These are phyloP conservation scores for Choloepus hoffmanni DNA, from an alignment of 2,113 vertebrate species.

Conservation along the genomic window DNA sequence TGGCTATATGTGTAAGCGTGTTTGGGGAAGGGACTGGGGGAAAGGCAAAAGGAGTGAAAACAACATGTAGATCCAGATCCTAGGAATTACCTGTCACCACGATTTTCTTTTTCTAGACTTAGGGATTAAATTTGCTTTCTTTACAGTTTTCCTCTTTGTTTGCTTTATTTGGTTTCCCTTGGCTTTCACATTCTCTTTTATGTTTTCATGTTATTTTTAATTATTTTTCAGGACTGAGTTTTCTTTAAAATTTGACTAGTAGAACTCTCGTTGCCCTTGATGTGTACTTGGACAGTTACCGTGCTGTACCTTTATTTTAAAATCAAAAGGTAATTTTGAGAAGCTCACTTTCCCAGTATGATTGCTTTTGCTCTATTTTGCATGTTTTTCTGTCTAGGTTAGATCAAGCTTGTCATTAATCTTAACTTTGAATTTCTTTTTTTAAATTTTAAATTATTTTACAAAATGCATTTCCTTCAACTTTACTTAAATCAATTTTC, in stretches of 20 bases:
- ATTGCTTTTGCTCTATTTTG: background rate
- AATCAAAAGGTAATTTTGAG: background rate
- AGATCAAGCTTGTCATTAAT: background rate
- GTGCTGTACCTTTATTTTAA: constrained; percentile 22
- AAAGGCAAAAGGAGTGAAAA: background rate
- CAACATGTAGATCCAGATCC: background rate
- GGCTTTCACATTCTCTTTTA: background rate
- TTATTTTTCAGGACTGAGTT: background rate
- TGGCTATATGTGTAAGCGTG: background rate
- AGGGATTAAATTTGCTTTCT: background rate
- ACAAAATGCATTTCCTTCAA: background rate
- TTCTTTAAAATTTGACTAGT: background rate
- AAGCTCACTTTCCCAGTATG: background rate
- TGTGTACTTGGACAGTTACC: background rate
- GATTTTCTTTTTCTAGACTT: background rate
- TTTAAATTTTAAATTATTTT: background rate
- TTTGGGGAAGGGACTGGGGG: background rate
- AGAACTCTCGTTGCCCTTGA: background rate
- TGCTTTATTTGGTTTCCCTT: background rate
- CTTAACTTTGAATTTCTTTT: background rate
- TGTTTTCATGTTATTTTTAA: background rate
- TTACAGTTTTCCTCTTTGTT: background rate
- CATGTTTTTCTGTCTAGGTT: background rate
- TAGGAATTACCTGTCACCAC: background rate
- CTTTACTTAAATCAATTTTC: constrained; percentile 16